phyloP scores from a whole-genome alignment of 2,797 vertebrate genomes.

The Kryptolebias ocellatus region DNA sequence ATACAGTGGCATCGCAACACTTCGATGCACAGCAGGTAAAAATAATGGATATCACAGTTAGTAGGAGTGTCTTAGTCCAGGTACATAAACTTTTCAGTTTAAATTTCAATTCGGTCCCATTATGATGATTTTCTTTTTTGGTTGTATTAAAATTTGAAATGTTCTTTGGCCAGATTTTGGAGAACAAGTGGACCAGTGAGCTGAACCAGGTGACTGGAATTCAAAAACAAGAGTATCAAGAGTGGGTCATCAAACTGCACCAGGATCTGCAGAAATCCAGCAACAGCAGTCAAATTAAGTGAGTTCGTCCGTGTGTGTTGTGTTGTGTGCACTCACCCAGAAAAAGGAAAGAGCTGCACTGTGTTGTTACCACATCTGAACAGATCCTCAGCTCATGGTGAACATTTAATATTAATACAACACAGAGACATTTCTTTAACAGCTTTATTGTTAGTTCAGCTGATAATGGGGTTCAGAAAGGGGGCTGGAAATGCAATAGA shows the following conservation, averaged over 20 bases:
- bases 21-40: slow-evolving; percentile 96
- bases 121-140: not conserved
- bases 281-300: slow-evolving; percentile 91
- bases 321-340: not conserved
- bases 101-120: not conserved
- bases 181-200: slow-evolving; percentile 96
- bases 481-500: no score
- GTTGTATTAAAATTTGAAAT: not conserved
- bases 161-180: slow-evolving; percentile 84
- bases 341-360: not conserved
- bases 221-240: slow-evolving; percentile 98
- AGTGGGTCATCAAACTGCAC: slow-evolving; percentile 97
- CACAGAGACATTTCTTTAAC: no score
- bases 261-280: slow-evolving; percentile 93
- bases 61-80: no score
- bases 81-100: no score
- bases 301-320: slow-evolving; percentile 13
- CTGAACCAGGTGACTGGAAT: slow-evolving; percentile 93
- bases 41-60: not conserved
- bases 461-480: no score
- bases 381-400: no score
- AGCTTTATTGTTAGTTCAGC: no score
- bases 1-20: slow-evolving; percentile 93
- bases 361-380: not conserved
- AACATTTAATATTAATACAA: no score